phyloP scores from a whole-genome alignment of 2,888 invertebrate genomes.

The Callimorpha dominula region DNA sequence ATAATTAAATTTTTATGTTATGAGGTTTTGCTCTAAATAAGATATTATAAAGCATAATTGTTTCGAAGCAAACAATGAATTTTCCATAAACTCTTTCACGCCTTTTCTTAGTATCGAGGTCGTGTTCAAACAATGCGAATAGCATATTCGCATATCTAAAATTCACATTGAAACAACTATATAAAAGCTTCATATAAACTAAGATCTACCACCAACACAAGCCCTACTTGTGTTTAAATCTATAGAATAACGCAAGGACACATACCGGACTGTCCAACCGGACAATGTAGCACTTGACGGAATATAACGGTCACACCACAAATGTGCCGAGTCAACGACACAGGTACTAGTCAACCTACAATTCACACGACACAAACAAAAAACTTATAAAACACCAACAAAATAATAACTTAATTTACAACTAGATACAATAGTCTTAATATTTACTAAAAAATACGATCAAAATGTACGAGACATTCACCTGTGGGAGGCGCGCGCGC shows the following conservation, averaged over 20 bases:
- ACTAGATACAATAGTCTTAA: constrained; percentile 42
- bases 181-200: constrained; percentile 7
- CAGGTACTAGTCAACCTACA: constrained; percentile 59
- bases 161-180: neutral
- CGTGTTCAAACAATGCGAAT: neutral
- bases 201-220: constrained; percentile 8
- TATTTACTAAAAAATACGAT: constrained; percentile 57
- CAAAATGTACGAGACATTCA: constrained; percentile 77
- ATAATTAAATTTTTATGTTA: neutral
- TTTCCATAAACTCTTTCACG: neutral
- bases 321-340: constrained; percentile 64
- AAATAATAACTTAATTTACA: constrained; percentile 45
- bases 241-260: constrained; percentile 66
- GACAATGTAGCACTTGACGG: constrained; percentile 72
- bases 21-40: neutral
- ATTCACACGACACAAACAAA: constrained; percentile 71
- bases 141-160: neutral
- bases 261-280: constrained; percentile 73
- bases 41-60: neutral
- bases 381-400: constrained; percentile 46
- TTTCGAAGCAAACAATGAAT: neutral
- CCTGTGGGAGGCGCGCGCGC: constrained; percentile 82
- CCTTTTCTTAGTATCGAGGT: neutral
- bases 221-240: constrained; percentile 25
- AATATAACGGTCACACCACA: constrained; percentile 75